Conservation (phyloP, 2,113 vertebrate species). For the Petaurus breviceps region DNA sequence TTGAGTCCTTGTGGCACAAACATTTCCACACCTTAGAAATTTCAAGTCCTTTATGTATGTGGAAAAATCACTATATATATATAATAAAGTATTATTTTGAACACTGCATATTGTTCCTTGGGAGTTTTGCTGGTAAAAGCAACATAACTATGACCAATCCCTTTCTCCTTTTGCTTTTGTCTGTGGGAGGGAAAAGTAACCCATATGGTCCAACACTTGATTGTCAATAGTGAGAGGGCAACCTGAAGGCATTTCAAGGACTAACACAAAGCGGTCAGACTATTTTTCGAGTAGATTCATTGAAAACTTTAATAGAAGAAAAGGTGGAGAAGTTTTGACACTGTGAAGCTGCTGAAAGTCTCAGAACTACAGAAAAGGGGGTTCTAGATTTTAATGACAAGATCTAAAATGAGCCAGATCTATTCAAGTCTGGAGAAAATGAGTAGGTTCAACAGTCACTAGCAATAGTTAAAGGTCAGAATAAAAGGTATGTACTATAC, state of each 20-base stretch:
- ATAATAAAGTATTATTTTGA: neutral
- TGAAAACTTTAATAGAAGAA: neutral
- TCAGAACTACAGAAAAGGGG: neutral
- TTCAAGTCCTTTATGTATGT: slow-evolving; percentile 41
- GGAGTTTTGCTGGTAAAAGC: neutral
- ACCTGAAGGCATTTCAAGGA: neutral
- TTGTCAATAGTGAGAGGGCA: neutral
- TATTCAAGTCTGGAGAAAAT: neutral
- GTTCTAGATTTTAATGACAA: neutral
- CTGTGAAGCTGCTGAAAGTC: neutral
- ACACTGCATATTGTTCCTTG: neutral
- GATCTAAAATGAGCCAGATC: neutral
- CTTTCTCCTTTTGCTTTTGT: neutral
- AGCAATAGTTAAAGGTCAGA: neutral
- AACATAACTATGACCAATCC: neutral
- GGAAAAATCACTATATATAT: slow-evolving; percentile 40
- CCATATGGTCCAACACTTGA: neutral
- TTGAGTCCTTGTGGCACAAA: neutral
- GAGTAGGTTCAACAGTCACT: neutral
- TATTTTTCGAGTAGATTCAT: neutral
- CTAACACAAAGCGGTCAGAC: neutral
- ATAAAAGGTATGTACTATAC: neutral
- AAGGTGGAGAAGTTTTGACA: neutral
- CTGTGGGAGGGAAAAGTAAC: neutral
- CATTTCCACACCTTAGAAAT: slow-evolving; percentile 8